Evolutionary conservation across 1,140 invertebrate genomes (phyloP).

Genomic region (Bombus polaris): DNA sequence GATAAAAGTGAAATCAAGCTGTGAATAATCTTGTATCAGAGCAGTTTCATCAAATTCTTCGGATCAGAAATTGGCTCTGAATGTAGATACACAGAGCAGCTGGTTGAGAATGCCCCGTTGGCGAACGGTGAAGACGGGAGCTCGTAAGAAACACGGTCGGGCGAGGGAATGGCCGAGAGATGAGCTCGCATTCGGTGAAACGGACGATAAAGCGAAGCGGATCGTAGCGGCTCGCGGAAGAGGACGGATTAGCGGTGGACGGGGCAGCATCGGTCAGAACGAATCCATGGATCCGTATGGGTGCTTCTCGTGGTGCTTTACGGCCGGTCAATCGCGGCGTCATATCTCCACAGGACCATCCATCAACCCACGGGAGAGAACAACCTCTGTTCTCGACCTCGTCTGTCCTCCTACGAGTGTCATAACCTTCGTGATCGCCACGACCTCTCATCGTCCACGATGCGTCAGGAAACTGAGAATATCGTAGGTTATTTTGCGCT

Average conservation of each 20-base stretch:
- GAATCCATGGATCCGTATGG: constrained; percentile 51
- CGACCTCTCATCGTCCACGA: constrained; percentile 55
- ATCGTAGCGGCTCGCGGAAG: constrained; percentile 48
- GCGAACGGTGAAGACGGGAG: background rate
- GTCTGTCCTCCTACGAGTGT: constrained; percentile 68
- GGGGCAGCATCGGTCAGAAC: background rate
- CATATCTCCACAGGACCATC: constrained; percentile 64
- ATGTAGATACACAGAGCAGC: background rate
- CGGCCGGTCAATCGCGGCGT: constrained; percentile 61
- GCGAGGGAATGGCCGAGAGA: constrained; percentile 35
- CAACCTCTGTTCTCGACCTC: constrained; percentile 63
- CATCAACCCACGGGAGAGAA: constrained; percentile 66
- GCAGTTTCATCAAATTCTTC: no score
- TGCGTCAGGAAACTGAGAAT: no score
- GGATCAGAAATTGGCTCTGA: no score
- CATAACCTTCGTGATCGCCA: constrained; percentile 61
- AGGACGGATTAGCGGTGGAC: constrained; percentile 58
- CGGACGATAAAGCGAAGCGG: constrained; percentile 59
- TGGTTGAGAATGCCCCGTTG: background rate
- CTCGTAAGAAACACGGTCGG: constrained; percentile 31
- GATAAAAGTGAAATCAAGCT: no score
- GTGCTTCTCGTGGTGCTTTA: constrained; percentile 61
- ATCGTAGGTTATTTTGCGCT: no score
- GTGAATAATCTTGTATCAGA: no score
- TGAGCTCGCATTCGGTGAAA: constrained; percentile 35